These are phyloP conservation scores for Xylocopa sonorina DNA, from an alignment of 1,140 invertebrate genomes.

Conservation along the genomic window DNA sequence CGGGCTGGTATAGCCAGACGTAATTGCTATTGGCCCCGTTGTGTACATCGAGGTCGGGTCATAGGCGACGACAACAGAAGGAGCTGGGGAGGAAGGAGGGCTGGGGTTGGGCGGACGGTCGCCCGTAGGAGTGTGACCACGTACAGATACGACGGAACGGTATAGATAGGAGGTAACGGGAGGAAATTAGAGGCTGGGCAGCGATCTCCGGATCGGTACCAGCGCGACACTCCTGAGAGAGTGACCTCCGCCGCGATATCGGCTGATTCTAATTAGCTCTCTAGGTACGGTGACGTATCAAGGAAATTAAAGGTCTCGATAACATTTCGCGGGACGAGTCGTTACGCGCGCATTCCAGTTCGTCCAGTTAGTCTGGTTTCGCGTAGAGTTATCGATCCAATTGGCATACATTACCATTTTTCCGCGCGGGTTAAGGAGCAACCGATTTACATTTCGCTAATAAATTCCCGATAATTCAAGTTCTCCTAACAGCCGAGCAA, in stretches of 20 bases:
- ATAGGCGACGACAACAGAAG: slow-evolving; percentile 62
- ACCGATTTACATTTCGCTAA: slow-evolving; percentile 17
- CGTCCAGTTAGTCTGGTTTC: slow-evolving; percentile 56
- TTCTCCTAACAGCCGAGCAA: neutral
- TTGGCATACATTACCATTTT: neutral
- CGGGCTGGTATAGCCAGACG: slow-evolving; percentile 56
- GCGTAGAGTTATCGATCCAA: neutral
- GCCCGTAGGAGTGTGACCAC: slow-evolving; percentile 56
- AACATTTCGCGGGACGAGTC: slow-evolving; percentile 24
- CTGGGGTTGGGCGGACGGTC: slow-evolving; percentile 6
- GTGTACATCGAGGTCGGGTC: slow-evolving; percentile 65
- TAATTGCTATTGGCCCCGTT: slow-evolving; percentile 68
- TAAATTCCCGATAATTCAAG: slow-evolving; percentile 14
- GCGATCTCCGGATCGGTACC: slow-evolving; percentile 52
- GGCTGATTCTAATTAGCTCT: slow-evolving; percentile 70
- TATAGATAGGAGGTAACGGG: slow-evolving; percentile 66
- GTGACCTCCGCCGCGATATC: slow-evolving; percentile 56
- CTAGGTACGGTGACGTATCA: slow-evolving; percentile 65
- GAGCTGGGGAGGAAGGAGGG: slow-evolving; percentile 26
- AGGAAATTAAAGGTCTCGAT: slow-evolving; percentile 73
- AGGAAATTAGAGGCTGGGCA: slow-evolving; percentile 70
- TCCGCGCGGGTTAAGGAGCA: slow-evolving; percentile 3
- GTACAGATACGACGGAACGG: slow-evolving; percentile 60
- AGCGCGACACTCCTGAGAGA: slow-evolving; percentile 40
- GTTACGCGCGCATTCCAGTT: slow-evolving; percentile 44